Base-by-base conservation (phyloP, 2,113 vertebrate genomes). In the Sander vitreus region DNA sequence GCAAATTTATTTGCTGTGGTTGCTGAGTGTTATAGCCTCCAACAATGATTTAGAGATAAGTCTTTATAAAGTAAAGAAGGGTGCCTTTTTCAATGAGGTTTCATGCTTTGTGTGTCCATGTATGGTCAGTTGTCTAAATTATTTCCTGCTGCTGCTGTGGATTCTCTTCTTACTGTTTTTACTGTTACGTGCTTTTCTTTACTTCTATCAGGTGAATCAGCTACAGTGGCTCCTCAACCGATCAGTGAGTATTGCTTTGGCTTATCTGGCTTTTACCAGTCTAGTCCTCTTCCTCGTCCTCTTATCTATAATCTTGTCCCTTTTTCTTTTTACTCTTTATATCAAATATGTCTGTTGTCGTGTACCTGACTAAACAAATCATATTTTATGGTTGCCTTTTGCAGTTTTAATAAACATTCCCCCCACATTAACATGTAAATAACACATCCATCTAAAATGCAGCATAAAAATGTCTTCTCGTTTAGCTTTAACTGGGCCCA, bases 191-290 rank as follows among this genome's bases (percentile, higher is more conserved):
- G 30, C 65, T 78, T 78, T 83, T 27, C 63, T 90, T 78, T 85
- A 14, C 45, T 33, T 70, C 62, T 72, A 76, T 91, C 77, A 94
- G 94, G 94, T 89, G 89, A 90, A 86, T 85, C 91, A 23, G 57
- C 79, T 3, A 72, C 79, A 62, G 63, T n/a, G 51, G 45, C 85
- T 81, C 84, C 90, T 70, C 89, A 70, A 54, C 62, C 69, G n/a
- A 92, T 67, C 36, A 80, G 94, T 94, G 54, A 91, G 93, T 91
- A 57, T 77, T 14, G 1, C 15, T 80, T 81, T 64, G 39, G 5
- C 58, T 78, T 36, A 77, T 83, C 58, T 54, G 57, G 25, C 63
- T 66, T 64, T 75, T 14, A 33, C 47, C 51, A 36, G 30, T 23
- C 81, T 80, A 5, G 48, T 71, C 58, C n/a, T 76, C 76, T 66